Evolutionary conservation across 2,888 invertebrate genomes (phyloP), one percentile per base, ranked within the genome.

Genomic region (Mylabris sibirica): DNA sequence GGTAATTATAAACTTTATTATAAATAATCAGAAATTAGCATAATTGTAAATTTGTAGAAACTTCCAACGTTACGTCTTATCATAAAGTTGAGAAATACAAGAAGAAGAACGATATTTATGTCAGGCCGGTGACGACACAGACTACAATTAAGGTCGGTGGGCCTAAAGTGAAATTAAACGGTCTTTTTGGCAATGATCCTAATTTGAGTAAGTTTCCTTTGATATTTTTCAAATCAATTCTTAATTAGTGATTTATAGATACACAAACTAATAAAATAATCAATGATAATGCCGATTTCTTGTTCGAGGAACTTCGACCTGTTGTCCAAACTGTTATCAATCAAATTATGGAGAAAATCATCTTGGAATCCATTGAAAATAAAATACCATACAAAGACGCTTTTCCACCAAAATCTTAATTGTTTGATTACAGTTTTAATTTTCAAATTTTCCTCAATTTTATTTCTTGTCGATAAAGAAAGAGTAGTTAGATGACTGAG

Each of bases 291-390:
- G 79, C 82, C 44, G 78, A 83, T 53, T 76, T 77, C 30, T 73
- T 85, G 3, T 81, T 82, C 64, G 76, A 80, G 49, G 85, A 85
- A 68, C 66, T 85, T n/a, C 82, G 80, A 65, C 84, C 85, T 14
- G 77, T 84, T 9, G 70, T 85, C 34, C 79, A 80, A 63, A 72
- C 78, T 44, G 72, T 78, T 12, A 66, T 81, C 44, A 79, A 74
- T 0, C 66, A 71, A 41, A 73, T 81, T 60, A 60, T 79, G 44
- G 78, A 80, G 35, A 75, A 81, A 60, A 44, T 77, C 24, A 59
- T 80, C 6, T 70, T 80, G 20, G 75, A 75, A 60, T 69, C 76
- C 2, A 64, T 80, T 12, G 74, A 74, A 26, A 72, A 70, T 14
- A 78, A 78, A 67, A 72, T 80, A 2, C 79, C 80, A 8, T 79